These are phyloP conservation scores for Triplophysa rosa DNA, from an alignment of 2,113 vertebrate species.

Conservation along the genomic window DNA sequence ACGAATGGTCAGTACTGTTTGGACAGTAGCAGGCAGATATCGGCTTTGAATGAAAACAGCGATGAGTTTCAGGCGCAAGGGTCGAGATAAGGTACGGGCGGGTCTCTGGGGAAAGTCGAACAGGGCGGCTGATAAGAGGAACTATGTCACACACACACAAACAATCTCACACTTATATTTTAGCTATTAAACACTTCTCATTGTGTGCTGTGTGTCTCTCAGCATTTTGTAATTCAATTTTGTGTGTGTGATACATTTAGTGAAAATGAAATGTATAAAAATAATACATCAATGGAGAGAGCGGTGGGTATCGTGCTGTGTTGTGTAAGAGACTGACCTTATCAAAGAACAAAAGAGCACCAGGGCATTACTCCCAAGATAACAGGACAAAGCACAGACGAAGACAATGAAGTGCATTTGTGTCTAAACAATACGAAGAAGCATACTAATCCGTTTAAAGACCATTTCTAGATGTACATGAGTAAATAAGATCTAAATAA, in stretches of 20 bases:
- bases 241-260: neutral
- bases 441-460: neutral
- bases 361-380: constrained; percentile 9
- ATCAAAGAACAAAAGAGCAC: constrained; percentile 30
- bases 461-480: neutral
- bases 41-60: constrained; percentile 45
- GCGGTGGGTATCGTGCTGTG: constrained; percentile 16
- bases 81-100: constrained; percentile 17
- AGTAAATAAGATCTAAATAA: constrained; percentile 19
- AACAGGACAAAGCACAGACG: neutral
- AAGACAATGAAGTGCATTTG: neutral
- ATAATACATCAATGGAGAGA: neutral
- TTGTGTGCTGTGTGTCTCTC: neutral
- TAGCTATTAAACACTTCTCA: neutral
- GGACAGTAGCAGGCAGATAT: constrained; percentile 35
- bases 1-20: constrained; percentile 13
- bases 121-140: constrained; percentile 17
- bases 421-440: neutral
- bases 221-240: constrained; percentile 4
- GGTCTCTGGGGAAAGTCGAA: constrained; percentile 13
- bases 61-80: neutral
- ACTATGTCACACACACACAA: neutral
- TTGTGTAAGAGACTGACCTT: constrained; percentile 38
- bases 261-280: neutral
- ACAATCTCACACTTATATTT: neutral